These are phyloP conservation scores for Myocastor coypus DNA, from an alignment of 2,113 vertebrate species.

Conservation along the genomic window DNA sequence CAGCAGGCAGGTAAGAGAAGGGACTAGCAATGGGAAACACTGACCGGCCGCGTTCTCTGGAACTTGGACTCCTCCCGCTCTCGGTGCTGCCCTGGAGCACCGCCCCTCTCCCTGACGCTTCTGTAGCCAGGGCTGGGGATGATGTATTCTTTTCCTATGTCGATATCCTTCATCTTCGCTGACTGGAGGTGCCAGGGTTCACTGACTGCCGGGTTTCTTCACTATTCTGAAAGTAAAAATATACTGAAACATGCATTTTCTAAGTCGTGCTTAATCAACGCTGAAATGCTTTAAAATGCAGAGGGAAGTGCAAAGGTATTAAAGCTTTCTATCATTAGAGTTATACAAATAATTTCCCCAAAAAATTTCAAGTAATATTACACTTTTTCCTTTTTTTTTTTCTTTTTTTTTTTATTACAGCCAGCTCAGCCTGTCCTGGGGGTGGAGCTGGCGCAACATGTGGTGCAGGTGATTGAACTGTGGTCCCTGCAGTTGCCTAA, in stretches of 20 bases:
- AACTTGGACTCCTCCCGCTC: slow-evolving; percentile 86
- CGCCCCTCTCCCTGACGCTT: slow-evolving; percentile 86
- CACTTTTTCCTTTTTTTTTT: too few species aligned
- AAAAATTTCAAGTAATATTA: slow-evolving; percentile 33
- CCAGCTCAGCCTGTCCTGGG: too few species aligned
- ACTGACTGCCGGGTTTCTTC: slow-evolving; percentile 55
- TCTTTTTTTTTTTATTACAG: too few species aligned
- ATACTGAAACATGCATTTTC: slow-evolving; percentile 31
- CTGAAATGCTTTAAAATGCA: slow-evolving; percentile 29
- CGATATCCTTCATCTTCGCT: slow-evolving; percentile 94
- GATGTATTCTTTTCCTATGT: slow-evolving; percentile 92
- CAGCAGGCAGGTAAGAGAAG: not conserved
- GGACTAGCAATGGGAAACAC: slow-evolving; percentile 42
- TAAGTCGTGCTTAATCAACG: not conserved
- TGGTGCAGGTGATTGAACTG: too few species aligned
- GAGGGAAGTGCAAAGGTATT: slow-evolving; percentile 43
- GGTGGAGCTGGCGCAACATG: too few species aligned
- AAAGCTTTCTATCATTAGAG: not conserved
- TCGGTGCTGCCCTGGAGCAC: slow-evolving; percentile 81
- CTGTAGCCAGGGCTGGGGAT: slow-evolving; percentile 91
- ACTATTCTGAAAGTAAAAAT: slow-evolving; percentile 79
- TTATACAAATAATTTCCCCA: not conserved
- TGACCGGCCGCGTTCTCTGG: slow-evolving; percentile 87
- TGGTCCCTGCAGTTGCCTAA: too few species aligned
- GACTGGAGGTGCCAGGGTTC: slow-evolving; percentile 84